Base-by-base conservation (phyloP, 2,888 invertebrate species). In the Ellobium chinense region DNA sequence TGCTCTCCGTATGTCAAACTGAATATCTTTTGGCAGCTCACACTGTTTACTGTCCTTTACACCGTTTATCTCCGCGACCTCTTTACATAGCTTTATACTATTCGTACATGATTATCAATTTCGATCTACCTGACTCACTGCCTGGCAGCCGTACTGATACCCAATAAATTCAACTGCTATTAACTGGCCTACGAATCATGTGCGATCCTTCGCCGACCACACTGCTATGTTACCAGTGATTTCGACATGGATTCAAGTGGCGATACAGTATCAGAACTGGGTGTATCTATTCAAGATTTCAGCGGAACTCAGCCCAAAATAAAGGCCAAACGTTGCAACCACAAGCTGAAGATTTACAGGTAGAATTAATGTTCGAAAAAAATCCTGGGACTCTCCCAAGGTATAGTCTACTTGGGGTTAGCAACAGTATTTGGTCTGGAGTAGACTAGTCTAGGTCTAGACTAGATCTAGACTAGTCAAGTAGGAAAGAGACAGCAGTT, bases 271-370 rank as follows among this genome's bases (percentile, higher is more conserved):
- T 34, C 69, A 1, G 69, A 73, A 18, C 29, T 73, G 24, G 73
- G 60, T 2, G 60, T 60, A 21, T 14, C 24, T 60, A 60, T 73
- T 27, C 24, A 60, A 5, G 73, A 73, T 73, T 73, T 37, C 29
- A 39, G 7, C 18, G 60, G n/a, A n/a, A n/a, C n/a, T n/a, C n/a
- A n/a, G n/a, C 63, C 74, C 2, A 63, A 68, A 60, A 58, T 31
- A 18, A 77, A 77, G 37, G 27, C 39, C 37, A 77, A 77, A 56
- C 29, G 68, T 46, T 68, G 37, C 18, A 68, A 77, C 60, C 27
- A 37, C 2, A 77, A 68, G 37, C 27, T 58, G 9, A 77, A 77
- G 37, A 68, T 77, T 1, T 77, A 56, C 27, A 77, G 77, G 77
- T 77, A 66, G 12, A 1, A n/a, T 24, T n/a, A n/a, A n/a, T n/a